Evolutionary conservation across 2,797 vertebrate species (phyloP), one percentile per base, ranked within the genome.

Genomic region (Lepidocolaptes lacrymiger): DNA sequence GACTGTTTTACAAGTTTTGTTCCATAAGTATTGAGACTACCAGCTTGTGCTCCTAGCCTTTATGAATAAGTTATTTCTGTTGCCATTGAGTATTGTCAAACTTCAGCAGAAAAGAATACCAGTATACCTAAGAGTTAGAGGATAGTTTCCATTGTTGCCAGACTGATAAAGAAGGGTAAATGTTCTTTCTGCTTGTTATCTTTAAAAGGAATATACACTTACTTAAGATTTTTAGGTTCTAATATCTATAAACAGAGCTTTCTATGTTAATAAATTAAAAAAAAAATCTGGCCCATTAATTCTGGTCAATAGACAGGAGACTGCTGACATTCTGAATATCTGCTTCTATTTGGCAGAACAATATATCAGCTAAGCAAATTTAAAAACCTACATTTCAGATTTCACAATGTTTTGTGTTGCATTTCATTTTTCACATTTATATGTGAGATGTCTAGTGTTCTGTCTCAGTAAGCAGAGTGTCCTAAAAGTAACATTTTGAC

Each of bases 161-260:
- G 12, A 15, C 3, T 37, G 39, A 71, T 37, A 74, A 85, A 46
- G 18, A 37, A 27, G 3, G 10, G 8, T 6, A 81, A 81, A 36
- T 37, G 1, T 10, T 72, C 15, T 58, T 77, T 71, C 15, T 66
- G 13, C 5, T 16, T 49, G 28, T 0, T 43, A 0, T 39, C 9
- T 71, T 41, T 34, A 73, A 68, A 12, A 46, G n/a, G 30, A 46
- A 41, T 62, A 36, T 22, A 41, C 22, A 36, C 14, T 62, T 75
- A 54, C 36, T 37, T 12, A 46, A 24, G 7, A 51, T 69, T 69
- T 75, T n/a, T 27, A 37, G 20, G 17, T 69, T 43, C 56, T 43
- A 62, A 51, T 39, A 4, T 26, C n/a, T 46, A 36, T 46, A 34
- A 72, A 66, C 4, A 43, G n/a, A 34, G 24, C 44, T 39, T 10